phyloP scores from a whole-genome alignment of 2,888 invertebrate genomes.

The Lamellibrachia satsuma region DNA sequence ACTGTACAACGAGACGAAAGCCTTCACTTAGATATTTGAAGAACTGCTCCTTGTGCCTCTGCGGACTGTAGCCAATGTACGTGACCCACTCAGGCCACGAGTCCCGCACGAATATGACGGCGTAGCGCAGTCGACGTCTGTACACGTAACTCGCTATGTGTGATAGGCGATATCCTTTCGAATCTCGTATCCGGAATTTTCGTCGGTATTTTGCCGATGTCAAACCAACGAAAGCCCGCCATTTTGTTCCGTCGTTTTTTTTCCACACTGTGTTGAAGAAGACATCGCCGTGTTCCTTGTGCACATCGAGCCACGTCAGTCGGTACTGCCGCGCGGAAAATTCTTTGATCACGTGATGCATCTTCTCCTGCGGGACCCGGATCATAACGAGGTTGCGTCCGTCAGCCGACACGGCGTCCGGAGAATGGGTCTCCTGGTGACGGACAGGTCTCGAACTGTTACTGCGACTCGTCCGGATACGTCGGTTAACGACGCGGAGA shows the following conservation, averaged over 20 bases:
- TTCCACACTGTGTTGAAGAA: conserved; percentile 51
- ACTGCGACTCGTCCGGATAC: background rate
- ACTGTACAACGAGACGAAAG: conserved; percentile 40
- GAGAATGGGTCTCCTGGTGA: background rate
- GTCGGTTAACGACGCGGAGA: conserved; percentile 29
- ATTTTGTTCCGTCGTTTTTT: conserved; percentile 36
- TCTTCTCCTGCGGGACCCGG: conserved; percentile 40
- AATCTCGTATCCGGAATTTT: conserved; percentile 37
- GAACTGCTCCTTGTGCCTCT: conserved; percentile 39
- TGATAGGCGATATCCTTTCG: conserved; percentile 41
- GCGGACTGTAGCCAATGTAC: conserved; percentile 41
- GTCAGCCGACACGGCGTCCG: conserved; percentile 33
- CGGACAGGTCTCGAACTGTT: background rate
- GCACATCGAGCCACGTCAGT: conserved; percentile 39
- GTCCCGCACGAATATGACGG: conserved; percentile 42
- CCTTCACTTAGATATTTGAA: conserved; percentile 37
- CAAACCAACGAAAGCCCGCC: conserved; percentile 38
- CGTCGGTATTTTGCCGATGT: conserved; percentile 38
- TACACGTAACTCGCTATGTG: conserved; percentile 41
- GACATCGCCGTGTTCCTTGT: conserved; percentile 35
- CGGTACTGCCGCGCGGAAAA: conserved; percentile 35
- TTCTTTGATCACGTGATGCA: conserved; percentile 30
- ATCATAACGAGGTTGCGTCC: conserved; percentile 35
- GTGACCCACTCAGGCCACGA: conserved; percentile 41
- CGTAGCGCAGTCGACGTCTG: conserved; percentile 38